Evolutionary conservation across 2,113 vertebrate species (phyloP), one percentile per base, ranked within the genome.

Genomic region (Rousettus leschenaultii): DNA sequence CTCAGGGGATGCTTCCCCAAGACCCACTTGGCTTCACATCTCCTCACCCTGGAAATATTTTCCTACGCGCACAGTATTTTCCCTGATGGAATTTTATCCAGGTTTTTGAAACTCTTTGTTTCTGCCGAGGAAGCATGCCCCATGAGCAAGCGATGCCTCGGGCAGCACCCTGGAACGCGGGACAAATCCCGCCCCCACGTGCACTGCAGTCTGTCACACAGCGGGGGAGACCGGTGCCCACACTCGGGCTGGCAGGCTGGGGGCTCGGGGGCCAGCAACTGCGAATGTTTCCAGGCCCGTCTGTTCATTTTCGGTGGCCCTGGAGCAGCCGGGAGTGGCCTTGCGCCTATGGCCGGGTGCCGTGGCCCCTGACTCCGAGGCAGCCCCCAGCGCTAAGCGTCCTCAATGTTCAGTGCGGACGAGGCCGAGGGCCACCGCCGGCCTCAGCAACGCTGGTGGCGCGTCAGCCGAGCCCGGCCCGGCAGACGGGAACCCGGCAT

Each of bases 391-490:
- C 48, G 93, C 63, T 95, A 65, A 97, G 98, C 90, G 24, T 94
- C 94, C 95, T 95, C 95, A 97, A 97, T 98, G 97, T 86, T 97
- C 95, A 40, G 8, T 6, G 61, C 15, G 66, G 4, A 78, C 18
- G 96, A 43, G 80, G 87, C 94, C 51, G 5, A 51, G 51, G 51
- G 51, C 51, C 51, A 5, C 51, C 13, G 48, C 13, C 48, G 13
- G 13, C 48, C 48, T 51, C 13, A 14, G 48, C 2, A 11, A 48
- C 45, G 11, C 45, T 11, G 45, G 48, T 3, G 12, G 48, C 48
- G 3, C 13, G 48, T 14, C 13, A 51, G 48, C 48, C 48, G 3
- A 0, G 48, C 48, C 2, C 13, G 2, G 14, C 1, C 48, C 48
- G 13, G 14, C 48, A 51, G 48, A 51, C 13, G 48, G 48, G 48